Evolutionary conservation across 2,888 invertebrate genomes (phyloP).

Genomic region (Caenorhabditis doughertyi): DNA sequence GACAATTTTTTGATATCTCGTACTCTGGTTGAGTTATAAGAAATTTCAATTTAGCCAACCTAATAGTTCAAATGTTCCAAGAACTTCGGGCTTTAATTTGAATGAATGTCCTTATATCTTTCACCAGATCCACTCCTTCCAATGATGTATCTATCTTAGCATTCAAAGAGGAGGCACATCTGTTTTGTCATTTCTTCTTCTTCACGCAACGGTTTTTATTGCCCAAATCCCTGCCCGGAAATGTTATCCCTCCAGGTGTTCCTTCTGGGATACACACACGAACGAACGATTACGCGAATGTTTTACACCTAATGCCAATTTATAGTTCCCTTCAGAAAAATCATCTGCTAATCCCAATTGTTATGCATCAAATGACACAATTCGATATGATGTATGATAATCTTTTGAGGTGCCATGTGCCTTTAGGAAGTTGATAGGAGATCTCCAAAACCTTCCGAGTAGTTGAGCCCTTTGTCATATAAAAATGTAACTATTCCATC

Average conservation of each 20-base stretch:
- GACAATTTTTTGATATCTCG: too few species aligned
- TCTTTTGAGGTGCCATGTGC: background rate
- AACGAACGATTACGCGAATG: constrained; percentile 29
- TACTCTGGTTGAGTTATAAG: too few species aligned
- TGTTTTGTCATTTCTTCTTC: constrained; percentile 16
- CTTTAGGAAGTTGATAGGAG: too few species aligned
- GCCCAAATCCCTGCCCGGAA: background rate
- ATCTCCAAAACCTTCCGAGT: too few species aligned
- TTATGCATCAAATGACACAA: background rate
- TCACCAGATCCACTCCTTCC: background rate
- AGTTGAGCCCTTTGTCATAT: background rate
- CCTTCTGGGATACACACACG: background rate
- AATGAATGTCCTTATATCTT: too few species aligned
- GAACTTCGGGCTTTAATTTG: too few species aligned
- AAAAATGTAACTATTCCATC: background rate
- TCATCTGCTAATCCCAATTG: background rate
- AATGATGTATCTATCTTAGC: background rate
- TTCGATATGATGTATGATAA: background rate
- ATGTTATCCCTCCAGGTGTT: constrained; percentile 34
- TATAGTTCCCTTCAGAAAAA: constrained; percentile 9
- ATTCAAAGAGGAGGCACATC: constrained; percentile 50
- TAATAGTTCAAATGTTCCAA: too few species aligned
- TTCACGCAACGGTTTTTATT: constrained; percentile 34
- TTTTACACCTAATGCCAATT: constrained; percentile 48
- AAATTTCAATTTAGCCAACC: too few species aligned